Conservation (phyloP, 2,888 invertebrate species). For the Xanthostigma xanthostigma region DNA sequence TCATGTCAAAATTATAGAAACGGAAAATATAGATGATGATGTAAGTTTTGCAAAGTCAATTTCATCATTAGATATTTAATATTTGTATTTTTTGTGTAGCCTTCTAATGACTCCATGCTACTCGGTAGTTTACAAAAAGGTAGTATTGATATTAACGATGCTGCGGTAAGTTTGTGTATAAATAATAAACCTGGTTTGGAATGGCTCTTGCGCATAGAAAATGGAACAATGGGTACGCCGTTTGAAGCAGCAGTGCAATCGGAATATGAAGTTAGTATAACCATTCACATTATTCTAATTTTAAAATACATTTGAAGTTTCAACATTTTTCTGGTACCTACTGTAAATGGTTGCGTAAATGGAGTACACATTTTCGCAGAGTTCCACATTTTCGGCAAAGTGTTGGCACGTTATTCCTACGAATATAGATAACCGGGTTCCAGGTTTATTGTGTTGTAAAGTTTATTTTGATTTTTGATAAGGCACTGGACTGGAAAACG, state of each 20-base stretch:
- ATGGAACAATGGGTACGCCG: slow-evolving; percentile 55
- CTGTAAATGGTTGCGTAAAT: too few species aligned
- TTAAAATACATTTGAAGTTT: too few species aligned
- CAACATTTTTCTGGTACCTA: too few species aligned
- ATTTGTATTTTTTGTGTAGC: slow-evolving; percentile 17
- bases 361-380: too few species aligned
- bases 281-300: too few species aligned
- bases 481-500: slow-evolving; percentile 77
- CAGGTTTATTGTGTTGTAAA: too few species aligned
- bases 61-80: slow-evolving; percentile 13
- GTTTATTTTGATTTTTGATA: slow-evolving; percentile 4
- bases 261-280: slow-evolving; percentile 20
- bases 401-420: too few species aligned
- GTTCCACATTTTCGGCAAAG: too few species aligned
- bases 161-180: slow-evolving; percentile 54
- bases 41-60: too few species aligned
- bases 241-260: slow-evolving; percentile 77
- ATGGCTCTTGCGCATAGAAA: slow-evolving; percentile 63
- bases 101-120: slow-evolving; percentile 45
- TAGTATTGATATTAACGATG: slow-evolving; percentile 76
- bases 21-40: slow-evolving; percentile 33
- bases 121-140: slow-evolving; percentile 70
- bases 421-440: too few species aligned
- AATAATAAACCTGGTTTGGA: slow-evolving; percentile 48
- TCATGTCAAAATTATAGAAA: slow-evolving; percentile 73